Evolutionary conservation across 2,888 invertebrate genomes (phyloP).

Genomic region (Blera fallax): DNA sequence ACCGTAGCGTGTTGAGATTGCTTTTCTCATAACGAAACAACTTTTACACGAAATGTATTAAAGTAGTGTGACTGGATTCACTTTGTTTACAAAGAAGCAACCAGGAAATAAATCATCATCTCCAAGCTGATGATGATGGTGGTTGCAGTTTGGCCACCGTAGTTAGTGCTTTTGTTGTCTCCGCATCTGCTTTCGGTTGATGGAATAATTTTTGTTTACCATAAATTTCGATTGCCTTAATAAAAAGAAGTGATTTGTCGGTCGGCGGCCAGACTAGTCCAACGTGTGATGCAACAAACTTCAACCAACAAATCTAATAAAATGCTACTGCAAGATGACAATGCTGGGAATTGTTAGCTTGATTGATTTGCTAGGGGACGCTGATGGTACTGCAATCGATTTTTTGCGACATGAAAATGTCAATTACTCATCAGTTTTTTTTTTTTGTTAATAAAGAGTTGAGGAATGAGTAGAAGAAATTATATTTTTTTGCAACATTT

Average conservation of each 20-base stretch:
- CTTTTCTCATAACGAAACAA: slow-evolving; percentile 36
- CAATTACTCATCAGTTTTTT: background rate
- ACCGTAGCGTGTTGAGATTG: background rate
- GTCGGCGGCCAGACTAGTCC: slow-evolving; percentile 10
- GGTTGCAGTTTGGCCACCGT: slow-evolving; percentile 45
- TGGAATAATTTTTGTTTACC: slow-evolving; percentile 64
- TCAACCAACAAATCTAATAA: slow-evolving; percentile 17
- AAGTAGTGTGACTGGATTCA: slow-evolving; percentile 52
- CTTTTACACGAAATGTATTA: slow-evolving; percentile 40
- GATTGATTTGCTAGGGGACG: slow-evolving; percentile 49
- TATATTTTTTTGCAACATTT: background rate
- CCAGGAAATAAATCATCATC: slow-evolving; percentile 65
- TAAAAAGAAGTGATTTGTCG: slow-evolving; percentile 40
- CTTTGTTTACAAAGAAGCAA: slow-evolving; percentile 47
- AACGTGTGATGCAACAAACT: slow-evolving; percentile 47
- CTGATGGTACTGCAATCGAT: slow-evolving; percentile 20
- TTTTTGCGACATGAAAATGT: slow-evolving; percentile 41
- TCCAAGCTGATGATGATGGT: slow-evolving; percentile 40
- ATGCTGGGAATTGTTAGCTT: slow-evolving; percentile 36
- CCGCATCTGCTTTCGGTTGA: slow-evolving; percentile 45
- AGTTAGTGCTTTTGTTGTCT: slow-evolving; percentile 2
- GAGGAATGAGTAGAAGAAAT: background rate
- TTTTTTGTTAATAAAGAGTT: background rate
- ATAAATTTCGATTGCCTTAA: slow-evolving; percentile 61
- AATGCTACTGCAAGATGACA: slow-evolving; percentile 33